Conservation (phyloP, 2,888 invertebrate genomes). For the Orthosia cruda region DNA sequence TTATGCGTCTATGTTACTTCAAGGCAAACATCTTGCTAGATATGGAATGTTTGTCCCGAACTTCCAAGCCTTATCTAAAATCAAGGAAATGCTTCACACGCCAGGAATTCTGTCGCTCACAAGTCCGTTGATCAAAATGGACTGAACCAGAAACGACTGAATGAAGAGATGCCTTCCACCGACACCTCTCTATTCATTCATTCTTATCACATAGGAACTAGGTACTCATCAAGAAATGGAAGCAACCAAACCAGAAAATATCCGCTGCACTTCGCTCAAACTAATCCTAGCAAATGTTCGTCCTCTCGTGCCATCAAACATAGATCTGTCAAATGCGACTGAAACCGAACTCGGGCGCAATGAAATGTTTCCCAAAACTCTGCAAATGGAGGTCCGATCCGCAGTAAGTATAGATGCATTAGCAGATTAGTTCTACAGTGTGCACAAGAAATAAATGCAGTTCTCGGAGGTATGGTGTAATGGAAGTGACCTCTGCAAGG, state of each 20-base stretch:
- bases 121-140: constrained; percentile 12
- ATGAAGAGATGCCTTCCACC: background rate
- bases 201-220: constrained; percentile 20
- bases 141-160: constrained; percentile 5
- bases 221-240: constrained; percentile 48
- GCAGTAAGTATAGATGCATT: constrained; percentile 75
- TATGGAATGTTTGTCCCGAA: background rate
- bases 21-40: background rate
- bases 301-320: constrained; percentile 36
- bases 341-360: constrained; percentile 50
- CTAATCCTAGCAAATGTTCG: constrained; percentile 13
- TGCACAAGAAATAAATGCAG: constrained; percentile 69
- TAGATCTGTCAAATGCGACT: constrained; percentile 53
- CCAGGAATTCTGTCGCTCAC: background rate
- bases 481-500: constrained; percentile 43
- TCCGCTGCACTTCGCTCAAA: constrained; percentile 36
- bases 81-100: background rate
- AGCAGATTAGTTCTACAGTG: constrained; percentile 78
- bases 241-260: constrained; percentile 24
- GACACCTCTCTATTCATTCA: constrained; percentile 28
- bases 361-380: constrained; percentile 62
- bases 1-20: background rate
- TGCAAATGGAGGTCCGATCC: constrained; percentile 58
- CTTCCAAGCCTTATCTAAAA: background rate
- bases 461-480: constrained; percentile 25